phyloP scores from a whole-genome alignment of 2,113 vertebrate genomes.

The Agelaius phoeniceus region DNA sequence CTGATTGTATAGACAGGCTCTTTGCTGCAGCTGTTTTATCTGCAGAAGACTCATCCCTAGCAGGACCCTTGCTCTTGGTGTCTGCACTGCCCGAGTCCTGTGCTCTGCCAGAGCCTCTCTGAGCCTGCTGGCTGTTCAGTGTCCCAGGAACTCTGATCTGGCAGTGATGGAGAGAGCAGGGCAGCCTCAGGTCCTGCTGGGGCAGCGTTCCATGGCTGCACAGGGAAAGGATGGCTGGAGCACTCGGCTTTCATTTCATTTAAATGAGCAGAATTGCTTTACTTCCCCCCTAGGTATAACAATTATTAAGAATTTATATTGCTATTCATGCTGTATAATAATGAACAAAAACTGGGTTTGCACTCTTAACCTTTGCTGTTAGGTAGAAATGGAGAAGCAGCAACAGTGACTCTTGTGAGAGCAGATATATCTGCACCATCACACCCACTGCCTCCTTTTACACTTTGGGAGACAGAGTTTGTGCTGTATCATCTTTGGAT shows the following conservation, averaged over 20 bases:
- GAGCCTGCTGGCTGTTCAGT: neutral
- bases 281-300: constrained; percentile 48
- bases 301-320: constrained; percentile 62
- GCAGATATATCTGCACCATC: neutral
- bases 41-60: neutral
- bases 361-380: constrained; percentile 46
- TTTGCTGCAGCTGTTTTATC: neutral
- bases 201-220: neutral
- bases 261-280: constrained; percentile 35
- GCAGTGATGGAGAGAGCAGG: neutral
- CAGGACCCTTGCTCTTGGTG: neutral
- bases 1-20: neutral
- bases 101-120: neutral
- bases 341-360: constrained; percentile 33
- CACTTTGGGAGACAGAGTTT: neutral
- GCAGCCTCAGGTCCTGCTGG: neutral
- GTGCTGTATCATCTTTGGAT: neutral
- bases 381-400: neutral
- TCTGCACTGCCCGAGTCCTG: neutral
- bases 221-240: neutral
- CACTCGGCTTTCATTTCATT: neutral
- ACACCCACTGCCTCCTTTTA: neutral
- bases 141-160: neutral
- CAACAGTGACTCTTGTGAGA: neutral
- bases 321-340: constrained; percentile 52